Percentiles rank a stretch among this genome's conserved stretches.
These are phyloP conservation scores for Himantopus leucocephalus DNA, from an alignment of 2,113 vertebrate genomes.

Conservation along the genomic window DNA sequence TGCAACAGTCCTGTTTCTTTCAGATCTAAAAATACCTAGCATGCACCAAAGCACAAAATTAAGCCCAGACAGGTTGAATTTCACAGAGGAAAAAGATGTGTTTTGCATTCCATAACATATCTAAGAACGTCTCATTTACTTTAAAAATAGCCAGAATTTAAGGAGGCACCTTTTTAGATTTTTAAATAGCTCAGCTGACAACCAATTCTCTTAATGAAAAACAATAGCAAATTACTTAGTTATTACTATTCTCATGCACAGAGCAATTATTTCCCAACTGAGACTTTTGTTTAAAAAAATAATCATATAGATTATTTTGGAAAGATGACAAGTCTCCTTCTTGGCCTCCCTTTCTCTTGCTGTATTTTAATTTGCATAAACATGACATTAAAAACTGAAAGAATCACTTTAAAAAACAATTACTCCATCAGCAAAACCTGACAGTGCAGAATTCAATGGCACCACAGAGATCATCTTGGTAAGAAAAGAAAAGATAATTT, in stretches of 20 bases:
- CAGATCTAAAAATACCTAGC: not conserved
- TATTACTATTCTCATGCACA: slow-evolving; percentile 4
- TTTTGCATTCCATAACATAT: not conserved
- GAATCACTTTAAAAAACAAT: slow-evolving; percentile 9
- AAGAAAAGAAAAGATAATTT: not conserved
- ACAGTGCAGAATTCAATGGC: slow-evolving; percentile 7
- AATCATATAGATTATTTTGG: slow-evolving; percentile 24
- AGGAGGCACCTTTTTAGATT: not conserved
- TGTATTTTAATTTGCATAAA: slow-evolving; percentile 43
- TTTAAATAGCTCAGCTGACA: slow-evolving; percentile 4
- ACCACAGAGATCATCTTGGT: not conserved
- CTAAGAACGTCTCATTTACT: not conserved
- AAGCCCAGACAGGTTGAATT: not conserved
- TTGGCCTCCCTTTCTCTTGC: not conserved
- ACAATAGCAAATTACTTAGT: not conserved
- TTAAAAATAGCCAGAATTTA: not conserved
- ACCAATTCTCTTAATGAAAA: not conserved
- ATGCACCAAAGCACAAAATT: not conserved
- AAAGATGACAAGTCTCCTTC: slow-evolving; percentile 20
- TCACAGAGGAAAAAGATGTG: not conserved
- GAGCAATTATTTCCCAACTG: slow-evolving; percentile 26
- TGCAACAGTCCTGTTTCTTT: not conserved
- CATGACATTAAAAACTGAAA: slow-evolving; percentile 13
- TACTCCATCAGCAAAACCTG: slow-evolving; percentile 6
- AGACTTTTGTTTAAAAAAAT: not conserved